These are phyloP conservation scores for crab-eating macaque (Macaca fascicularis) DNA, from an alignment of 2,113 vertebrate species.

Conservation along the genomic window T2T-MFA8v1.1 NC_088387.1:52772501-52773000, in stretches of 20 bases:
- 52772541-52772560: not conserved
- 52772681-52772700: not conserved
- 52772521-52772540: not conserved
- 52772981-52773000: slow-evolving; percentile 20
- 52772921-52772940: not conserved
- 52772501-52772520: not conserved
- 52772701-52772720: not conserved
- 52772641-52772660: not conserved
- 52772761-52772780: not conserved
- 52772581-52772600: not conserved
- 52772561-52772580: not conserved
- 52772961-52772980: slow-evolving; percentile 11
- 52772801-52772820: not conserved
- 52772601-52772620: not conserved
- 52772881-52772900: slow-evolving; percentile 28
- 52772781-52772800: not conserved
- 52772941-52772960: slow-evolving; percentile 31
- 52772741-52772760: not conserved
- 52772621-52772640: not conserved
- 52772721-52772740: not conserved
- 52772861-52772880: not conserved
- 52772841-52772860: not conserved
- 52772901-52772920: not conserved
- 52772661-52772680: not conserved
- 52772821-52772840: not conserved